Conservation (phyloP, 2,888 invertebrate species). For the Onchidella celtica region DNA sequence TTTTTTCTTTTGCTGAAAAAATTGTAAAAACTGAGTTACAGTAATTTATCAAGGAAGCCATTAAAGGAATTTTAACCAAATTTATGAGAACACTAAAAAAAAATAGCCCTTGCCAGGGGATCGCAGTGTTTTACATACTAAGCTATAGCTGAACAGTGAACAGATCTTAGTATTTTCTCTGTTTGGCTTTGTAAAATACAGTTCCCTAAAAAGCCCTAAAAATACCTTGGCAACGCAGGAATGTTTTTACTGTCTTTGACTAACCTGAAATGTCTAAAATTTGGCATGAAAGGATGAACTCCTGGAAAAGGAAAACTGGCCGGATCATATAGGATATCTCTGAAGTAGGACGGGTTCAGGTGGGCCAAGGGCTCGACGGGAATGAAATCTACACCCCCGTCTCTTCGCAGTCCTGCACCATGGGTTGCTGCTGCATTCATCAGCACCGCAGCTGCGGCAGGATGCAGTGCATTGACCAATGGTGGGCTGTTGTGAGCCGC, state of each 20-base stretch:
- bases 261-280: constrained; percentile 64
- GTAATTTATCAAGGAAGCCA: too few relatives aligned
- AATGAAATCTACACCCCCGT: constrained; percentile 39
- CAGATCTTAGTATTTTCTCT: too few relatives aligned
- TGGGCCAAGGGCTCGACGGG: constrained; percentile 48
- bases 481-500: constrained; percentile 20
- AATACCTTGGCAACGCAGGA: too few relatives aligned
- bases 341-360: constrained; percentile 53
- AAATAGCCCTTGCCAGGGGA: too few relatives aligned
- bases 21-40: too few relatives aligned
- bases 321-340: constrained; percentile 59
- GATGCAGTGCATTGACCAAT: constrained; percentile 39
- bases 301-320: constrained; percentile 58
- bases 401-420: constrained; percentile 45
- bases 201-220: too few relatives aligned
- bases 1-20: too few relatives aligned
- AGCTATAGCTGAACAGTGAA: too few relatives aligned
- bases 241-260: background rate
- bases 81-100: too few relatives aligned
- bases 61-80: too few relatives aligned
- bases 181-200: too few relatives aligned
- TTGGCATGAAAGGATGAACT: constrained; percentile 56
- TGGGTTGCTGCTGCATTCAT: constrained; percentile 55
- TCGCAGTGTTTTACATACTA: too few relatives aligned
- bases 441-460: constrained; percentile 50